Evolutionary conservation across 2,113 vertebrate genomes (phyloP).

Genomic region (Sander lucioperca): DNA sequence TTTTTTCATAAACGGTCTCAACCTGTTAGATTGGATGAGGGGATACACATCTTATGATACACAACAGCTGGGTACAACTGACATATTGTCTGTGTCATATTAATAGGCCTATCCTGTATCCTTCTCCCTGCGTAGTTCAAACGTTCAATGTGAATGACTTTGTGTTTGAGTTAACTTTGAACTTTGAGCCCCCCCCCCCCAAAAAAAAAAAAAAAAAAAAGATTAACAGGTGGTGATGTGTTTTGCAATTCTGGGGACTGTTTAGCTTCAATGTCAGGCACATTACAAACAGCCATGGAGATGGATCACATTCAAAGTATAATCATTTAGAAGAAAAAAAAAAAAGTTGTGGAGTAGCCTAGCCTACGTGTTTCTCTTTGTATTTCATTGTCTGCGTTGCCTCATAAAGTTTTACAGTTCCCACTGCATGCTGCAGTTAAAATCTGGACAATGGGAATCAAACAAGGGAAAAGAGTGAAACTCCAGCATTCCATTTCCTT

Average conservation of each 20-base stretch:
- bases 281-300: not conserved
- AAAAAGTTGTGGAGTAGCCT: no score
- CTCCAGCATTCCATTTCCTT: not conserved
- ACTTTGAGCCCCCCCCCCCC: no score
- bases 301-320: not conserved
- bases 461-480: not conserved
- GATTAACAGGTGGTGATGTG: constrained; percentile 1
- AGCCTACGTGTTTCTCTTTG: not conserved
- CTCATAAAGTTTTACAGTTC: not conserved
- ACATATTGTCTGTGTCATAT: not conserved
- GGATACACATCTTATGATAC: not conserved
- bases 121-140: not conserved
- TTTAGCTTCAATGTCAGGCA: no score
- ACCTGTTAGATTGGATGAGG: not conserved
- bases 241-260: not conserved
- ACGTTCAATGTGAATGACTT: not conserved
- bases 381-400: not conserved
- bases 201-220: not conserved
- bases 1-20: no score
- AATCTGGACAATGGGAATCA: not conserved
- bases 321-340: not conserved
- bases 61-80: not conserved
- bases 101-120: not conserved
- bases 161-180: no score
- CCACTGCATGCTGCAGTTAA: not conserved